Evolutionary conservation across 2,113 vertebrate genomes (phyloP).

Genomic region (human (Homo sapiens)): GRCh38 chr12:103111501-103112000

Average conservation of each 20-base stretch:
- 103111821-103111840: not conserved
- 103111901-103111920: not conserved
- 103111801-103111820: not conserved
- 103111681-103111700: not conserved
- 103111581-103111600: not conserved
- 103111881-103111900: not conserved
- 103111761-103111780: not conserved
- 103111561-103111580: not conserved
- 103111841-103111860: not conserved
- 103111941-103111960: not conserved
- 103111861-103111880: not conserved
- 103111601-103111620: not conserved
- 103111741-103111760: not conserved
- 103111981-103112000: not conserved
- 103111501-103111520: not conserved
- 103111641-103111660: not conserved
- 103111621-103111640: not conserved
- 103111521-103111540: not conserved
- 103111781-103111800: not conserved
- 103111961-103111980: not conserved
- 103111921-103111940: not conserved
- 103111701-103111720: not conserved
- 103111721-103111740: not conserved
- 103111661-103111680: not conserved
- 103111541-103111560: not conserved